Conservation (phyloP, 2,888 invertebrate genomes). For the Hydrotaea diabolus region DNA sequence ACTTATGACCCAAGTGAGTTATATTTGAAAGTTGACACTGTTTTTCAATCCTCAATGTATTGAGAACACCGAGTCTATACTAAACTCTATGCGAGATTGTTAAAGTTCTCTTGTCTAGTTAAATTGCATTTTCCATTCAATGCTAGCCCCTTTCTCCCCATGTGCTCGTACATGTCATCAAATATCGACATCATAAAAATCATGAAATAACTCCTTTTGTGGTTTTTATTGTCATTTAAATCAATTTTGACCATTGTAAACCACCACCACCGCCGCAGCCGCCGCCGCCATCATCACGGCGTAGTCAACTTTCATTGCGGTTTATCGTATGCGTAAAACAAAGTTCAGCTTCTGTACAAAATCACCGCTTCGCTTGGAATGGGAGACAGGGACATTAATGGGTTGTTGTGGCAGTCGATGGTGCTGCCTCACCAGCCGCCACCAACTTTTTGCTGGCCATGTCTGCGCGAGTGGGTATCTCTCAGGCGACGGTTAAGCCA, state of each 20-base stretch:
- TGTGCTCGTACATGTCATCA: neutral
- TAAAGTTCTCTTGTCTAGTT: neutral
- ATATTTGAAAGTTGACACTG: no score
- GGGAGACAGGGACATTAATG: slow-evolving; percentile 30
- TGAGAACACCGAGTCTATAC: neutral
- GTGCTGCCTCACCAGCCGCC: neutral
- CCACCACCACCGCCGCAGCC: neutral
- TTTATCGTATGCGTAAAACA: slow-evolving; percentile 65
- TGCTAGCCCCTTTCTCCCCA: neutral
- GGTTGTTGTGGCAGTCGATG: slow-evolving; percentile 6
- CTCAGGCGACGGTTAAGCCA: slow-evolving; percentile 62
- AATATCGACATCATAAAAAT: slow-evolving; percentile 38
- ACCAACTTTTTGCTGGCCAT: neutral
- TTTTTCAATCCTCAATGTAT: neutral
- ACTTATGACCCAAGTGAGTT: no score
- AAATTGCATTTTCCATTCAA: neutral
- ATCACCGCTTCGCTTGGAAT: neutral
- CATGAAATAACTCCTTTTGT: slow-evolving; percentile 42
- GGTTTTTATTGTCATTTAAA: slow-evolving; percentile 37
- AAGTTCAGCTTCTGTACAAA: slow-evolving; percentile 64
- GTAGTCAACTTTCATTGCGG: slow-evolving; percentile 6
- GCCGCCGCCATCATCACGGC: neutral
- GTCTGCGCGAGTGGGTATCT: slow-evolving; percentile 7
- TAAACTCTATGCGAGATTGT: neutral
- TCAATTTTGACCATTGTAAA: slow-evolving; percentile 18